These are phyloP conservation scores for Cheilosia vernalis DNA, from an alignment of 2,888 invertebrate genomes.

Conservation along the genomic window DNA sequence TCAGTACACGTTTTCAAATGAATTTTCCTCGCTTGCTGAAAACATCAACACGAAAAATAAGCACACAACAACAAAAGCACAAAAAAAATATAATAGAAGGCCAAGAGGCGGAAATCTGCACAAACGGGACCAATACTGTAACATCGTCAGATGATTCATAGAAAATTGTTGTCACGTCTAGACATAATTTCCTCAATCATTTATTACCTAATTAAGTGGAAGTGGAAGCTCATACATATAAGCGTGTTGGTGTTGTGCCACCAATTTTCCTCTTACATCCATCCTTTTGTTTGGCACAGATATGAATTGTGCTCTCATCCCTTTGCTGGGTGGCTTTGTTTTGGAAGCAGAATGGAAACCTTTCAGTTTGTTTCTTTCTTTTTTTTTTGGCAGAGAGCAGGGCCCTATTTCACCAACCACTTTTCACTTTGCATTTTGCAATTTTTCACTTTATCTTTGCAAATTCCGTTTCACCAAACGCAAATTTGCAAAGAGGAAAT, in stretches of 20 bases:
- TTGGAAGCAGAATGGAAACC: conserved; percentile 11
- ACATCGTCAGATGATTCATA: conserved; percentile 76
- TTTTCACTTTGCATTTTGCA: too few relatives aligned
- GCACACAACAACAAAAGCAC: conserved; percentile 43
- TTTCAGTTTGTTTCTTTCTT: not conserved
- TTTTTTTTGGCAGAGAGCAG: conserved; percentile 23
- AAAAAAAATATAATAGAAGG: conserved; percentile 41
- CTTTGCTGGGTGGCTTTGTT: conserved; percentile 1
- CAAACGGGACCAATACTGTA: conserved; percentile 11
- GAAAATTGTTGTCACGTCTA: conserved; percentile 83
- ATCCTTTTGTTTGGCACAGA: conserved; percentile 32
- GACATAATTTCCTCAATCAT: conserved; percentile 84
- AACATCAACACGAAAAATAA: conserved; percentile 35
- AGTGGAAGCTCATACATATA: conserved; percentile 79
- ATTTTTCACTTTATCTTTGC: too few relatives aligned
- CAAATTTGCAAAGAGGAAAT: too few relatives aligned
- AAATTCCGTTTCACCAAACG: too few relatives aligned
- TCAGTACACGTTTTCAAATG: conserved; percentile 73
- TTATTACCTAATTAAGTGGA: conserved; percentile 84
- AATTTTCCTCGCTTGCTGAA: conserved; percentile 49
- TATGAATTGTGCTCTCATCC: conserved; percentile 26
- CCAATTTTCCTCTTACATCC: conserved; percentile 7
- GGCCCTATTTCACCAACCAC: too few relatives aligned
- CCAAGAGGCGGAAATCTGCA: conserved; percentile 43
- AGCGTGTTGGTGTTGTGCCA: conserved; percentile 26